Evolutionary conservation across 92 coral and sea anemone genomes (phyloP), one percentile per base, ranked within the genome.

Genomic region (Phenganax stokvisi): DNA sequence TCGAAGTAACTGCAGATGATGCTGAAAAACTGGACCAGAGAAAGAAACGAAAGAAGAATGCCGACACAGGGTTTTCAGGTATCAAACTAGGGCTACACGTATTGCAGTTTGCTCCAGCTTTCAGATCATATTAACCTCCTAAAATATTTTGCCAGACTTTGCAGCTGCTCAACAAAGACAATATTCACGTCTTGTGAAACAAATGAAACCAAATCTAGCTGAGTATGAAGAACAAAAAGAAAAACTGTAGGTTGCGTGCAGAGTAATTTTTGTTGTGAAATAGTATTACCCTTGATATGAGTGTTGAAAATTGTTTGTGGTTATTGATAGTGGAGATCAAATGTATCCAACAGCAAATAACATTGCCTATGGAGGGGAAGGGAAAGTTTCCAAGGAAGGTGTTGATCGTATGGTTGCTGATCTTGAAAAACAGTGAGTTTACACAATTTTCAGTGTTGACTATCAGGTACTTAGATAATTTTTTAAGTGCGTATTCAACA

Each of bases 31-130:
- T 90, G 74, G 99, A 90, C 74, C 90, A 93, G 68, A 92, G 91
- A 84, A 90, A 85, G 74, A 90, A 85, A 76, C 63, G 83, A 44
- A 96, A 96, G 84, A 92, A 84, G 79, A 96, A 96, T 58, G 96
- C 99, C 51, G 99, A 96, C 68, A 89, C 87, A 71, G 99, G 99
- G 12, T 96, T 96, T 76, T 91, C 99, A 79, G 96, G 97, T 93
- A n/a, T 30, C 16, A 8, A 27, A 16, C 54, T 44, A 68, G 12
- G 67, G n/a, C 27, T n/a, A 68, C 73, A 68, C 47, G 7, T 53
- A 17, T 12, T 15, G 67, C 0, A 15, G 67, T 61, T 59, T 12
- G 25, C 13, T 7, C n/a, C 25, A 12, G 67, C 5, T 61, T 61
- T 61, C 27, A 15, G 27, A 12, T 61, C n/a, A 61, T 15, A 6